phyloP scores from a whole-genome alignment of 1,140 invertebrate species.

The Leptoteleia sp. region DNA sequence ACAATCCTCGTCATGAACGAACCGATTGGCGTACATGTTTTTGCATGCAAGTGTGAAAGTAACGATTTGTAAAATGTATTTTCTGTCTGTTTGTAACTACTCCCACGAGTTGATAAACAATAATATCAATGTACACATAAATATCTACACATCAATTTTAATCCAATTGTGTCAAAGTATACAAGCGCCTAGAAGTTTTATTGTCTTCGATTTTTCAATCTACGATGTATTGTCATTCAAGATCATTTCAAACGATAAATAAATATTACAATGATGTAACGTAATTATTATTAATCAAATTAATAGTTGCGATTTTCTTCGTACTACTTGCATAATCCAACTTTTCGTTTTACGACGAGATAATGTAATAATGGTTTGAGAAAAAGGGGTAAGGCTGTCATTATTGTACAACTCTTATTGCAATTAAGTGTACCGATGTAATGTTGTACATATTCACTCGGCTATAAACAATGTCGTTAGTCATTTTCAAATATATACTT shows the following conservation, averaged over 20 bases:
- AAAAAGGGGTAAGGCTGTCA: slow-evolving; percentile 12
- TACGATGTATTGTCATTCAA: slow-evolving; percentile 37
- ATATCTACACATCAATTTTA: slow-evolving; percentile 56
- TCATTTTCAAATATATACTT: slow-evolving; percentile 14
- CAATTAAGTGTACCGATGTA: slow-evolving; percentile 27
- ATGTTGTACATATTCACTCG: slow-evolving; percentile 43
- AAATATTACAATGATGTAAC: slow-evolving; percentile 25
- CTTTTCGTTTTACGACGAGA: not conserved
- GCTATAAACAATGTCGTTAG: not conserved
- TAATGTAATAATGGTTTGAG: slow-evolving; percentile 20
- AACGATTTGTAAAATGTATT: slow-evolving; percentile 60
- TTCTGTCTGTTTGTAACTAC: slow-evolving; percentile 61
- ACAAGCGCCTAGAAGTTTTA: slow-evolving; percentile 40
- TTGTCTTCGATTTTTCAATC: slow-evolving; percentile 53
- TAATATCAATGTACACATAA: slow-evolving; percentile 62
- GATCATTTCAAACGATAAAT: slow-evolving; percentile 31
- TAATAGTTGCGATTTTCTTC: slow-evolving; percentile 17
- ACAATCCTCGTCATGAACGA: slow-evolving; percentile 47
- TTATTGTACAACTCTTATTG: slow-evolving; percentile 23
- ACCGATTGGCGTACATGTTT: slow-evolving; percentile 54
- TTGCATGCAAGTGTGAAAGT: slow-evolving; percentile 61
- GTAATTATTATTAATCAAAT: slow-evolving; percentile 18
- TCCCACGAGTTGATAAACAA: slow-evolving; percentile 34
- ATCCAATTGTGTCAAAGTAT: slow-evolving; percentile 52
- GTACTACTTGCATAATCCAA: slow-evolving; percentile 9